These are phyloP conservation scores for Sapajus apella DNA, from an alignment of 2,113 vertebrate species.

Conservation along the genomic window DNA sequence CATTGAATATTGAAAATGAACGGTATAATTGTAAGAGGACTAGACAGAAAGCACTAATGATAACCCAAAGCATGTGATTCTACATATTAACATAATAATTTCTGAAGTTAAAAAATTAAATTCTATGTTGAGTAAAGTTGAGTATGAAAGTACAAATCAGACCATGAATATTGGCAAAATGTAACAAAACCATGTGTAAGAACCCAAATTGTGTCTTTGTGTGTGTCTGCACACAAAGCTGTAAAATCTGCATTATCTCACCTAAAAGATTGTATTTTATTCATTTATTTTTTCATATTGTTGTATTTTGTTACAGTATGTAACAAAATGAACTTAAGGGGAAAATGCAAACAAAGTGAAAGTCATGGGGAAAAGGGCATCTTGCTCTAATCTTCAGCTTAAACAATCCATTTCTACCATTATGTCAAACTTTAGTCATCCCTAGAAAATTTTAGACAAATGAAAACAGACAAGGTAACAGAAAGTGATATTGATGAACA, in stretches of 20 bases:
- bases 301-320: slow-evolving; percentile 36
- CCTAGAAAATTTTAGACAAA: too few relatives aligned
- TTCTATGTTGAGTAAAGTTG: not conserved
- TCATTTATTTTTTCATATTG: not conserved
- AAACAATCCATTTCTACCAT: too few relatives aligned
- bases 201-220: not conserved
- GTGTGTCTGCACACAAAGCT: not conserved
- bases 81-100: not conserved
- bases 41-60: not conserved
- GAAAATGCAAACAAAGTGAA: too few relatives aligned
- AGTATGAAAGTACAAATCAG: not conserved
- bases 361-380: too few relatives aligned
- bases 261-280: not conserved
- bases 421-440: too few relatives aligned
- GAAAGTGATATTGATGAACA: too few relatives aligned
- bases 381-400: too few relatives aligned
- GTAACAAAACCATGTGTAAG: not conserved
- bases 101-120: not conserved
- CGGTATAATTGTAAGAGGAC: not conserved
- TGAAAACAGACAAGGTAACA: not conserved
- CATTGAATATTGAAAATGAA: not conserved
- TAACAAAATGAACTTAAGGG: not conserved
- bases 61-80: not conserved
- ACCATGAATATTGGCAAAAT: not conserved
- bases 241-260: not conserved